Evolutionary conservation across 2,888 invertebrate genomes (phyloP), one percentile per base, ranked within the genome.

Genomic region (Acheta domesticus): DNA sequence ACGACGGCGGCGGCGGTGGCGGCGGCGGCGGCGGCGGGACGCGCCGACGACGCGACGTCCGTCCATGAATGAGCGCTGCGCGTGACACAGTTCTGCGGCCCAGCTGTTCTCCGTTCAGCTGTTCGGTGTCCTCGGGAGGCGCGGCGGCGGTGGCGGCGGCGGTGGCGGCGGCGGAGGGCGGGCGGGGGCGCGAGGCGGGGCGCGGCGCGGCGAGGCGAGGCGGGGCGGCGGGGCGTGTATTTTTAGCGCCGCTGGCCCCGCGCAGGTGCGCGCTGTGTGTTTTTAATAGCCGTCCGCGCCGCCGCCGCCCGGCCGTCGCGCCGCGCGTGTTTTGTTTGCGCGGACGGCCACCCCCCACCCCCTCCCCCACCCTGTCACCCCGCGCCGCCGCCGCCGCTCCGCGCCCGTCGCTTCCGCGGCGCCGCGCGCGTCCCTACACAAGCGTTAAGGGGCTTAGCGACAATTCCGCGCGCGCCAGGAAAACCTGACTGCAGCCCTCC

Each of bases 241-340:
- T 62, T 62, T 19, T 3, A 14, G 62, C 62, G 62, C 62, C 16
- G 16, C n/a, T 14, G 62, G n/a, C n/a, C 62, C 62, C 62, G 62
- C 62, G 62, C 62, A 62, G 62, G 62, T 62, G 62, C 62, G 62
- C n/a, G 62, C 62, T 62, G 62, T 62, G 62, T 62, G 62, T 62
- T 62, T 62, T 62, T 62, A 62, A 62, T 62, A 62, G 62, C 62
- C 62, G 62, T 14, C 62, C 62, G 62, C 62, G 62, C n/a, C 62
- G 62, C n/a, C 62, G 62, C 62, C n/a, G 62, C 62, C 62, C 14
- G 16, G 16, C 16, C 62, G 36, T 36, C 36, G 36, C 62, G 62
- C 62, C 62, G 62, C 62, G 62, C 62, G 14, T 62, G 62, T 62
- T 62, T 62, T 62, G 62, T 62, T 62, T 62, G 62, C 62, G n/a